Percentiles rank a stretch among this genome's conserved stretches.
Evolutionary conservation across 2,797 vertebrate species (phyloP).

Genomic region (Malacoctenus gilli): DNA sequence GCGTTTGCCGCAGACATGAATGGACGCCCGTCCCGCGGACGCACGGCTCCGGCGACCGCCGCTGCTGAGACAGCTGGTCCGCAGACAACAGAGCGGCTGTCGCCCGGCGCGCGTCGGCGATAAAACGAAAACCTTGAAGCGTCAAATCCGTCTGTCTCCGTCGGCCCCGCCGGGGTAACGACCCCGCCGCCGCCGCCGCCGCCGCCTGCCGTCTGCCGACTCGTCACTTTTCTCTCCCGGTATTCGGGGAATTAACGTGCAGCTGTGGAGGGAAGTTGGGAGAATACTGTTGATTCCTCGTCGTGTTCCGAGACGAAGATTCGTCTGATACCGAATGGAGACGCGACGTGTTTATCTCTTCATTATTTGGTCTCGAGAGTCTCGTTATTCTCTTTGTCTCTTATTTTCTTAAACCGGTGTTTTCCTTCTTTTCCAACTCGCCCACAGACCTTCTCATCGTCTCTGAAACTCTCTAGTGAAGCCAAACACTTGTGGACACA

Average conservation of each 20-base stretch:
- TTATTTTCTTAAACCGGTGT: not conserved
- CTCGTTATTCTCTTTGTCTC: no score
- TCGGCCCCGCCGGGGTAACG: constrained; percentile 21
- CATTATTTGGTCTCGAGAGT: no score
- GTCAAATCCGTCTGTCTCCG: constrained; percentile 54
- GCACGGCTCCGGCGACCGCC: constrained; percentile 39
- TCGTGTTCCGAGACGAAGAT: no score
- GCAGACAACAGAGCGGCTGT: constrained; percentile 53
- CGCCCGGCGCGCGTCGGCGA: constrained; percentile 35
- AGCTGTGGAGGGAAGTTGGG: not conserved
- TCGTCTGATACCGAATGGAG: no score
- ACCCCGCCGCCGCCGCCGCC: constrained; percentile 23
- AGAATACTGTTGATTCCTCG: constrained; percentile 14
- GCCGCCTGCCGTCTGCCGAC: constrained; percentile 4
- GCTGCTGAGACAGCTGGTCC: constrained; percentile 63
- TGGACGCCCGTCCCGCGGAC: constrained; percentile 38
- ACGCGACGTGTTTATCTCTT: no score
- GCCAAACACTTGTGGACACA: no score
- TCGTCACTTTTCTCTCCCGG: constrained; percentile 4
- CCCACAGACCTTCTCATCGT: no score
- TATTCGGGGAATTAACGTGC: constrained; percentile 3
- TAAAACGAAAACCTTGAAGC: constrained; percentile 45
- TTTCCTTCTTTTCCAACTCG: no score
- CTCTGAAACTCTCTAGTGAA: no score
- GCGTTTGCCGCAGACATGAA: constrained; percentile 35